Percentiles rank a stretch among this genome's conserved stretches.
Evolutionary conservation across 2,888 invertebrate species (phyloP).

Genomic region (Tenthredo notha): DNA sequence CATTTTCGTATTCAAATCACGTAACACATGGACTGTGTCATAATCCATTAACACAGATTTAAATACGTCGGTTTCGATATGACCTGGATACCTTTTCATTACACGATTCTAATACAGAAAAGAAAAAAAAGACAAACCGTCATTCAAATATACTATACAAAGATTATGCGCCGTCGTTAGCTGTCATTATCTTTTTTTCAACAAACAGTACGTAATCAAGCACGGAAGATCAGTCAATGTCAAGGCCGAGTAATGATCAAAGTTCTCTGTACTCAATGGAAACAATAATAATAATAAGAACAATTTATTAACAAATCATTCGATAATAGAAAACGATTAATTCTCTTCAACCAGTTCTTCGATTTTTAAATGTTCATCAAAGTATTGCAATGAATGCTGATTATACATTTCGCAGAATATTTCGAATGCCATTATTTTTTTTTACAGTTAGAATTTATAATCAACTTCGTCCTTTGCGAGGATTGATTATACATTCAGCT

Average conservation of each 20-base stretch:
- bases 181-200: background rate
- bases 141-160: background rate
- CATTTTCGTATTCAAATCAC: constrained; percentile 19
- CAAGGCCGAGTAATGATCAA: background rate
- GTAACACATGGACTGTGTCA: constrained; percentile 39
- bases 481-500: background rate
- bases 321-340: background rate
- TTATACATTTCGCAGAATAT: background rate
- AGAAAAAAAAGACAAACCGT: background rate
- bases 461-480: background rate
- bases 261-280: background rate
- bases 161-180: background rate
- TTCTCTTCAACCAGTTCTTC: background rate
- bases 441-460: background rate
- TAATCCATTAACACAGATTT: constrained; percentile 29
- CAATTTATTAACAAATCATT: background rate
- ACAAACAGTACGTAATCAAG: background rate
- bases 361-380: background rate
- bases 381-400: background rate
- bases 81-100: background rate
- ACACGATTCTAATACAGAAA: background rate
- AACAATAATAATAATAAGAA: background rate
- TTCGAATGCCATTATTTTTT: background rate
- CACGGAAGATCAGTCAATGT: background rate
- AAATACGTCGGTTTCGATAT: background rate